Evolutionary conservation across 1,140 invertebrate species (phyloP), one percentile per base, ranked within the genome.

Genomic region (Epicauta chinensis): DNA sequence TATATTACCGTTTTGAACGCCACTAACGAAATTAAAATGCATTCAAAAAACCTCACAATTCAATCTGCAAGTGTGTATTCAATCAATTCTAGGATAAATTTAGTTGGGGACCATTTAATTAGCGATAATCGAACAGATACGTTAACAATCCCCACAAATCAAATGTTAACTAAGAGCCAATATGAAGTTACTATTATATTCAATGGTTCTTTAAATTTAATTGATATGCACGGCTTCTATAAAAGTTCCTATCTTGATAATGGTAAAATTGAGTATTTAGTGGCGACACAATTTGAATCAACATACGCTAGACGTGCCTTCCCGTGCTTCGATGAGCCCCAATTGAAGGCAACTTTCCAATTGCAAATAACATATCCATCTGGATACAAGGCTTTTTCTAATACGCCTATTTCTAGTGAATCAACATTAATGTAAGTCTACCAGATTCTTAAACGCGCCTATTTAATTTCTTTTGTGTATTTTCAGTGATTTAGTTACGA

Each of bases 181-280:
- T 47, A 47, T 29, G 3, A 1, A 17, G 23, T 49, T 11, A 6
- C 10, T 7, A 17, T 49, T 14, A 30, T 2, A 13, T 49, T 38
- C 23, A 30, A 29, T n/a, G 46, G 11, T 29, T 6, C 9, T 7
- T 10, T 49, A 16, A 39, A 36, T 42, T 34, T 29, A 43, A 61
- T 73, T 10, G 79, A 78, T 50, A 75, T 83, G 70, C 72, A 73
- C 32, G 89, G 89, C 35, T 90, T 92, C 67, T 92, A 92, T 63
- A 79, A 79, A 45, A 89, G 85, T 64, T 82, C 72, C 17, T 93
- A 91, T 59, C 68, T 70, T 2, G 69, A 79, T 34, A 50, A 39
- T 5, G 70, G 67, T 40, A 42, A 63, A 17, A 72, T 55, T 29
- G 71, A 67, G 71, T 78, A 66, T 42, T 38, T 62, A 44, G 52